phyloP scores from a whole-genome alignment of 2,113 vertebrate species.

The Lichenostomus cassidix region DNA sequence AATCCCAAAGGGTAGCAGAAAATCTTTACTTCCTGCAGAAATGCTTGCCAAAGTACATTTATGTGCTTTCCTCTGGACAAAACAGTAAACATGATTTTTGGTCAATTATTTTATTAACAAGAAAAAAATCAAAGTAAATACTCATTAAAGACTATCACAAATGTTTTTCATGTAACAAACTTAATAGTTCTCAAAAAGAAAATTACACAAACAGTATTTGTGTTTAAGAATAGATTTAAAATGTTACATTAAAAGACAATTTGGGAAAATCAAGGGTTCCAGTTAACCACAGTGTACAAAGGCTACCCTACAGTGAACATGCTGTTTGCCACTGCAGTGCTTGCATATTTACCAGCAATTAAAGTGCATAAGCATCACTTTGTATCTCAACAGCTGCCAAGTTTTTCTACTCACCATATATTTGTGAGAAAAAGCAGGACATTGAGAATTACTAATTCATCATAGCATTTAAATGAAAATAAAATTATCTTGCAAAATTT shows the following conservation, averaged over 20 bases:
- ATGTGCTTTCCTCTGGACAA: not conserved
- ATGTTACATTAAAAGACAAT: not conserved
- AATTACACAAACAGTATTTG: not conserved
- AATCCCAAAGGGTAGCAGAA: not conserved
- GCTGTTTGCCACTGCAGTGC: not conserved
- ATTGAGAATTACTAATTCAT: not conserved
- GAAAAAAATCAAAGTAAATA: not conserved
- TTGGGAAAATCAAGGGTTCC: not conserved
- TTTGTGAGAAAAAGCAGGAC: not conserved
- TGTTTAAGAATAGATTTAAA: not conserved
- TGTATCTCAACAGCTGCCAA: not conserved
- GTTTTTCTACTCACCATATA: not conserved
- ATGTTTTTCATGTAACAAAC: not conserved
- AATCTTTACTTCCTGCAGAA: slow-evolving; percentile 5
- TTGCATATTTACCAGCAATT: not conserved
- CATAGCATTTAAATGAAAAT: not conserved
- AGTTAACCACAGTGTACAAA: not conserved
- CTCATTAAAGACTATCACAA: not conserved
- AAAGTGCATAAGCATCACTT: not conserved
- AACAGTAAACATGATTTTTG: not conserved
- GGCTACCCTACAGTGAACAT: not conserved
- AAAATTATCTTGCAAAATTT: not conserved
- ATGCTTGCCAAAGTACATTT: not conserved
- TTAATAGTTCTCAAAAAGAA: not conserved
- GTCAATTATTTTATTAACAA: not conserved